Conservation (phyloP, 2,113 vertebrate genomes). For the Callaeas wilsoni region DNA sequence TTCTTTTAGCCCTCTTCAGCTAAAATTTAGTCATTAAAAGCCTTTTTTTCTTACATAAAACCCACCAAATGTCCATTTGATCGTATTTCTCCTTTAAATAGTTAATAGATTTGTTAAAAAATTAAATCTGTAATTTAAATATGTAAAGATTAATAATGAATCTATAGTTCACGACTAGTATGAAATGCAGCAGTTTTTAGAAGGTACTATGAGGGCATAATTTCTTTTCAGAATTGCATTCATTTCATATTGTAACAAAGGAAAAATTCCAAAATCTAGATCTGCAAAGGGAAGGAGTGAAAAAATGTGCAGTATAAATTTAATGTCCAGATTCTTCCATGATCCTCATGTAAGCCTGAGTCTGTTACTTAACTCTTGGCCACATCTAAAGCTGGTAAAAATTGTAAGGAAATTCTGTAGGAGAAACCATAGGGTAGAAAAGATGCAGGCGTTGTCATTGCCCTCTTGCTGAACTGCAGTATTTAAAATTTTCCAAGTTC, state of each 20-base stretch:
- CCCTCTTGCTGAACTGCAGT: neutral
- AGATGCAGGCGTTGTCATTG: neutral
- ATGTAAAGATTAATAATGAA: neutral
- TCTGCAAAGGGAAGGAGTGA: neutral
- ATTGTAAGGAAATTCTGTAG: neutral
- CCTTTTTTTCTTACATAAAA: neutral
- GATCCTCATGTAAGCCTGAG: neutral
- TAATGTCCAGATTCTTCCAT: neutral
- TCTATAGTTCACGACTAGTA: neutral
- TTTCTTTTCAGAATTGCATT: neutral
- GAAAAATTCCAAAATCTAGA: neutral
- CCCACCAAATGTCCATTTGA: neutral
- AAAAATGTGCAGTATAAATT: neutral
- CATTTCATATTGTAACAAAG: neutral
- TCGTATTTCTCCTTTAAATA: neutral
- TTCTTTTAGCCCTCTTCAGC: neutral
- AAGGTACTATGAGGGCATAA: neutral
- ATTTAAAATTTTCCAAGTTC: neutral
- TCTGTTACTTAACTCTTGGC: neutral
- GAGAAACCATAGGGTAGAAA: neutral
- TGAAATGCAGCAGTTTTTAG: neutral
- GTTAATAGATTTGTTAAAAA: neutral
- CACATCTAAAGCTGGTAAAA: neutral
- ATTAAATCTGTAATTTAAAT: neutral
- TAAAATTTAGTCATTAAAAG: neutral